These are phyloP conservation scores for Dendrolimus punctatus DNA, from an alignment of 1,140 invertebrate genomes.

Conservation along the genomic window DNA sequence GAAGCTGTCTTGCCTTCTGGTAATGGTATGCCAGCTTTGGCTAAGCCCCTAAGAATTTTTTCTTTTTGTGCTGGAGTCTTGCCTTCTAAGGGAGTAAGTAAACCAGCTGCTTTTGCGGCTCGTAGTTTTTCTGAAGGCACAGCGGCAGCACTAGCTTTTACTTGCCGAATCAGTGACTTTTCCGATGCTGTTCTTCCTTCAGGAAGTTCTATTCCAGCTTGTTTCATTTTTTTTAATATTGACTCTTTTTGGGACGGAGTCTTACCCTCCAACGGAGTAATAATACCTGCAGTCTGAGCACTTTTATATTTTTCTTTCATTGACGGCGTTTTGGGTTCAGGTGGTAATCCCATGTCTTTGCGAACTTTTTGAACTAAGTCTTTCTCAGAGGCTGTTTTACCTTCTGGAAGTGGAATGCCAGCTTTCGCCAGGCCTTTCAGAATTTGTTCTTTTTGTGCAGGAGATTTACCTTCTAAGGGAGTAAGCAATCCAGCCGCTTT, in stretches of 20 bases:
- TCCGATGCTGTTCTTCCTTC: slow-evolving; percentile 22
- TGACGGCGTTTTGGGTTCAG: slow-evolving; percentile 12
- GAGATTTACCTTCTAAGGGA: slow-evolving; percentile 16
- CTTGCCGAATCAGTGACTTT: slow-evolving; percentile 17
- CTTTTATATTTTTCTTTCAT: slow-evolving; percentile 6
- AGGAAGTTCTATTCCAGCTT: slow-evolving; percentile 14
- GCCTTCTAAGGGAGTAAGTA: slow-evolving; percentile 15
- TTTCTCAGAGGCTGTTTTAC: slow-evolving; percentile 22
- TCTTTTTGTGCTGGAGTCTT: slow-evolving; percentile 17
- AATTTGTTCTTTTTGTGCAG: slow-evolving; percentile 20
- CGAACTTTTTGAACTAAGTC: slow-evolving; percentile 23
- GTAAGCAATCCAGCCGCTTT: slow-evolving; percentile 12
- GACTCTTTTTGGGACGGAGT: slow-evolving; percentile 18
- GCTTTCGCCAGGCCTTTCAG: slow-evolving; percentile 15
- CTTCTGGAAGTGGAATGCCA: slow-evolving; percentile 20
- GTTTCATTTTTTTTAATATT: slow-evolving; percentile 15
- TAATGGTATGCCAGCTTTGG: slow-evolving; percentile 12
- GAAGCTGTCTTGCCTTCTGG: slow-evolving; percentile 18
- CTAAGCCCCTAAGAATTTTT: slow-evolving; percentile 15
- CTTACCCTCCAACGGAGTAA: slow-evolving; percentile 22
- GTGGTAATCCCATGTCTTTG: slow-evolving; percentile 18
- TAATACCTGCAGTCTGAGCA: slow-evolving; percentile 13
- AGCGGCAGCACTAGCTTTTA: slow-evolving; percentile 3
- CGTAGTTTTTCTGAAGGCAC: slow-evolving; percentile 19
- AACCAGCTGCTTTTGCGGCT: slow-evolving; percentile 21